These are phyloP conservation scores for Salvelinus namaycush DNA, from an alignment of 2,113 vertebrate species.

Conservation along the genomic window DNA sequence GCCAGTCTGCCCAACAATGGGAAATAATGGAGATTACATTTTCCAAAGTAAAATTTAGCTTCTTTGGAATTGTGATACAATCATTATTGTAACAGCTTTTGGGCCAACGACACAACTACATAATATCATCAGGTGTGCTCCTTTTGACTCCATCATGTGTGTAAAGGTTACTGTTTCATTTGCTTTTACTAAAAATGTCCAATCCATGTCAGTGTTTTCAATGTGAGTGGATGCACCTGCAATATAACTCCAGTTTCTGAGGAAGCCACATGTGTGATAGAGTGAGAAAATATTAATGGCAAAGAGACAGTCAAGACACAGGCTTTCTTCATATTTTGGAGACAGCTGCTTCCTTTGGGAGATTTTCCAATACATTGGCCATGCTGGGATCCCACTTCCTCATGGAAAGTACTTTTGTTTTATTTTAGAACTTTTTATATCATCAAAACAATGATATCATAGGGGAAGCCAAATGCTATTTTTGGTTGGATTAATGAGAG, in stretches of 20 bases:
- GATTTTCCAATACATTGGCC: slow-evolving; percentile 36
- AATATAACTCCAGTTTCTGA: slow-evolving; percentile 15
- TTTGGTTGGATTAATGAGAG: not conserved
- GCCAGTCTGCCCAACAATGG: too few species aligned
- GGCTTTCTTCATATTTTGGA: not conserved
- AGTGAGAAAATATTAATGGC: slow-evolving; percentile 16
- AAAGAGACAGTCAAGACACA: not conserved
- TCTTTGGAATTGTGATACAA: too few species aligned
- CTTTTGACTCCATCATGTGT: not conserved
- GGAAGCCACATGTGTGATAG: slow-evolving; percentile 24
- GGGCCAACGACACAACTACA: too few species aligned
- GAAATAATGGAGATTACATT: too few species aligned
- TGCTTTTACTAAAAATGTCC: slow-evolving; percentile 38
- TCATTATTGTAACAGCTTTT: too few species aligned
- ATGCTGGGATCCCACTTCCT: slow-evolving; percentile 4
- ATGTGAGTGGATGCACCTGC: slow-evolving; percentile 58
- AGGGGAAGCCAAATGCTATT: not conserved
- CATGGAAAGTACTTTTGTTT: not conserved
- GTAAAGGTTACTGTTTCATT: slow-evolving; percentile 26
- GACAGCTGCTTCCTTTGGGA: slow-evolving; percentile 25
- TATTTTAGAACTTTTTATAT: slow-evolving; percentile 24
- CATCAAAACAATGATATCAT: slow-evolving; percentile 23
- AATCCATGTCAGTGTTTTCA: slow-evolving; percentile 36
- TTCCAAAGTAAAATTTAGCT: too few species aligned
- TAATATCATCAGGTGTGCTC: too few species aligned